phyloP scores from a whole-genome alignment of 2,797 vertebrate genomes.

The Rhynchonycteris naso region DNA sequence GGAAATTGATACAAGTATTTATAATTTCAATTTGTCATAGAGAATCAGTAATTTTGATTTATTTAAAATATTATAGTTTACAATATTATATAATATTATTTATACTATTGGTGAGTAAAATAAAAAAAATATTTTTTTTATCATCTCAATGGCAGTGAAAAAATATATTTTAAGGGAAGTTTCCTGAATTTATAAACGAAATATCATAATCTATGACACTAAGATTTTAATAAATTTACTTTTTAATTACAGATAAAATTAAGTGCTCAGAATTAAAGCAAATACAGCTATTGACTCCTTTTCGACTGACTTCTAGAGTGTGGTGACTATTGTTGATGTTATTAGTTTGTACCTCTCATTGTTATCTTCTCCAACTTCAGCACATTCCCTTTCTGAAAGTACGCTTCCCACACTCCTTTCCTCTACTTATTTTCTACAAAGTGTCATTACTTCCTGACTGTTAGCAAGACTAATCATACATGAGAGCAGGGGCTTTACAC shows the following conservation, averaged over 20 bases:
- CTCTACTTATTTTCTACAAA: not conserved
- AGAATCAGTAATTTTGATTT: not conserved
- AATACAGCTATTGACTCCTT: not conserved
- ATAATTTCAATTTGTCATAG: not conserved
- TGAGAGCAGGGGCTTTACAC: not conserved
- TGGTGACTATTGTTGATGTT: not conserved
- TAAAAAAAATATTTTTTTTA: not conserved
- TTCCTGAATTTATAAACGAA: not conserved
- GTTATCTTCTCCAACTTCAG: not conserved
- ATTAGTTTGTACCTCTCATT: not conserved
- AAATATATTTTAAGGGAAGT: not conserved
- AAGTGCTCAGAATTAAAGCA: not conserved
- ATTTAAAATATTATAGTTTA: not conserved
- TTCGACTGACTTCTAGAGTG: not conserved
- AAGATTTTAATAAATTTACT: not conserved
- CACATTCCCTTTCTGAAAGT: not conserved
- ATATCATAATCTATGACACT: not conserved
- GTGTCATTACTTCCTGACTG: not conserved
- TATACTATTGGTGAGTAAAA: not conserved
- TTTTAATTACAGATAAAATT: not conserved
- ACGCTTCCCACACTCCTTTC: not conserved
- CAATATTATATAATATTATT: not conserved
- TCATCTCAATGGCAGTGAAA: not conserved
- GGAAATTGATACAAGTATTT: not conserved
- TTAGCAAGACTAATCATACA: not conserved